Percentiles rank a stretch among this genome's conserved stretches.
phyloP scores from a whole-genome alignment of 2,113 vertebrate genomes.

The Malaclemys terrapin region DNA sequence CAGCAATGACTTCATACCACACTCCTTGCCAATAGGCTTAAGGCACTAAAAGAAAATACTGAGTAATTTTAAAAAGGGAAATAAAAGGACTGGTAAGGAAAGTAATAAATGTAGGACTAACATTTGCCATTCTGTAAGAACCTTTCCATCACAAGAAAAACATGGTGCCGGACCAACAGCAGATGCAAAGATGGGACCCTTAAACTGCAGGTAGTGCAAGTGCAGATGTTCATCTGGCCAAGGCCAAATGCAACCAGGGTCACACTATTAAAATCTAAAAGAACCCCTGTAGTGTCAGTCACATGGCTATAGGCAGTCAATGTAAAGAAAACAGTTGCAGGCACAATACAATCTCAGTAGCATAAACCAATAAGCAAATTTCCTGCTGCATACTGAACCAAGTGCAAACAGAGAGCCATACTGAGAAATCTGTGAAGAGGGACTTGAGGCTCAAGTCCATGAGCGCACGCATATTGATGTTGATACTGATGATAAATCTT shows the following conservation, averaged over 20 bases:
- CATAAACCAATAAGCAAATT: background rate
- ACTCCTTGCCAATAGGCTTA: background rate
- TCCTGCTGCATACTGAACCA: background rate
- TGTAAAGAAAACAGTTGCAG: background rate
- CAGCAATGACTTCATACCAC: background rate
- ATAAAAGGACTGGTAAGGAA: background rate
- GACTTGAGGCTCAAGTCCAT: background rate
- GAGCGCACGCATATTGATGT: background rate
- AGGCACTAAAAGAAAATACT: background rate
- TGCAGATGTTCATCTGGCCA: background rate
- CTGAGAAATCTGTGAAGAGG: background rate
- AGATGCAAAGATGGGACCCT: background rate
- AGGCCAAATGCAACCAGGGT: background rate
- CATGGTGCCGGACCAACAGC: background rate
- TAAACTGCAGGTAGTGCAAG: background rate
- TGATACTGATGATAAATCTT: background rate
- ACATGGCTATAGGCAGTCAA: background rate
- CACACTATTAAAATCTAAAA: background rate
- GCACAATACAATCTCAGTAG: slow-evolving; percentile 2
- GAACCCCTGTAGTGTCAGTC: background rate
- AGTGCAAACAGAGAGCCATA: slow-evolving; percentile 2
- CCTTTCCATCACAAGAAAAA: background rate
- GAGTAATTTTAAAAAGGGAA: background rate
- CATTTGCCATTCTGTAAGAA: background rate
- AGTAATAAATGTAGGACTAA: background rate